Evolutionary conservation across 2,888 invertebrate genomes (phyloP), one percentile per base, ranked within the genome.

Genomic region (Leptogaster cylindrica): DNA sequence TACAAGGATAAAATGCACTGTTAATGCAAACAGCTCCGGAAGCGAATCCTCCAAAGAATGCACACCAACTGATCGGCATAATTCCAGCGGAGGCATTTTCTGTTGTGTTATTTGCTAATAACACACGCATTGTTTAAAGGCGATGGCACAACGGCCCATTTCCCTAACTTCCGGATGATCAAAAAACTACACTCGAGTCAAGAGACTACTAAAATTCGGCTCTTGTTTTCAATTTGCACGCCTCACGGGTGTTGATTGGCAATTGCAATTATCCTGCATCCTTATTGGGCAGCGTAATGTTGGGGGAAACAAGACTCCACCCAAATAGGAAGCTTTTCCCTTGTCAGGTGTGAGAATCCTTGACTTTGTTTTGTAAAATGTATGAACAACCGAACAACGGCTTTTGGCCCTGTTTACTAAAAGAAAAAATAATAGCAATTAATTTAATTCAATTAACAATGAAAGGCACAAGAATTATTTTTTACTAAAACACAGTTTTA

Each of bases 1-100:
- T 33, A 10, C 33, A 10, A 2, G 8, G 8, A 31, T 31, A 33
- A 33, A 10, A 33, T 10, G 33, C 8, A 2, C 8, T 10, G 16
- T 46, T 46, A 46, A 10, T 4, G 28, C 14, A n/a, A 51, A 51
- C 28, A 27, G 18, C 28, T 51, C 28, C 6, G 51, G 7, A 14
- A 7, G n/a, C 16, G 25, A 58, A 23, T 44, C 16, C 63, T 46
- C 28, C 31, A 31, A 27, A 28, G n/a, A 31, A 18, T 46, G 28
- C 16, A 63, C 41, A 63, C 12, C 18, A 61, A 61, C 61, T 61
- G 41, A 61, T 44, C 63, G 28, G 44, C 27, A 28, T 46, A 44
- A 36, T 41, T 36, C 18, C 20, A 27, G 31, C 12, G 10, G 6
- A 27, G 8, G 46, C 48, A 63, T 39, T 58, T 41, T 12, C 39